phyloP scores from a whole-genome alignment of 2,888 invertebrate species.

The Prosapia bicincta region DNA sequence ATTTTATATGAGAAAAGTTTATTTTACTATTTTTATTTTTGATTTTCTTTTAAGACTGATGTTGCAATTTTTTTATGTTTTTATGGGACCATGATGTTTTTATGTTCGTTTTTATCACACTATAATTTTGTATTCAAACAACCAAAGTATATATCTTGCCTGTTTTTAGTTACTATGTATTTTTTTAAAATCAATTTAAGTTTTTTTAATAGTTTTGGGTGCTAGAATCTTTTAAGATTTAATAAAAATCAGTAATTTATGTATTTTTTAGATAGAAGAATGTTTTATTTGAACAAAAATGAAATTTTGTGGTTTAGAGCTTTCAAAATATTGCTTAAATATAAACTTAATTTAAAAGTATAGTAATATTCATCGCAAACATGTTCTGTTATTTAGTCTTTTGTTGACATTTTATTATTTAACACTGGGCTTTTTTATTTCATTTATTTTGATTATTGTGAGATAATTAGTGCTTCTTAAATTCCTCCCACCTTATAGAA shows the following conservation, averaged over 20 bases:
- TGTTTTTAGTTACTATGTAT: not conserved
- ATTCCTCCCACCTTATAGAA: too few relatives aligned
- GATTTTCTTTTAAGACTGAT: slow-evolving; percentile 26
- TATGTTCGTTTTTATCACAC: not conserved
- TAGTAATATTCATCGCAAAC: too few relatives aligned
- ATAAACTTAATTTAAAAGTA: not conserved
- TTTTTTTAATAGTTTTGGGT: not conserved
- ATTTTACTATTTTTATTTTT: slow-evolving; percentile 1
- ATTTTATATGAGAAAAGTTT: not conserved
- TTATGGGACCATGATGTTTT: slow-evolving; percentile 16
- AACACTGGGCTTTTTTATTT: too few relatives aligned
- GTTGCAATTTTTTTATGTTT: slow-evolving; percentile 19
- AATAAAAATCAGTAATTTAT: not conserved
- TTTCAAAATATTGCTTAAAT: not conserved
- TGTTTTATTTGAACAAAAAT: not conserved
- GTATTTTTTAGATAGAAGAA: not conserved
- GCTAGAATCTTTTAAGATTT: not conserved
- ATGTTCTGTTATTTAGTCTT: too few relatives aligned
- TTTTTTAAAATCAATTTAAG: not conserved
- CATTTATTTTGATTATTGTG: too few relatives aligned
- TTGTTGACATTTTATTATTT: too few relatives aligned
- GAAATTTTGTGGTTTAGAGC: not conserved
- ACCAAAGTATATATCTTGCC: not conserved
- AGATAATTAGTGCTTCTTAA: too few relatives aligned
- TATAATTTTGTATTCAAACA: not conserved